phyloP scores from a whole-genome alignment of 2,888 invertebrate genomes.

The Anarsia innoxiella region DNA sequence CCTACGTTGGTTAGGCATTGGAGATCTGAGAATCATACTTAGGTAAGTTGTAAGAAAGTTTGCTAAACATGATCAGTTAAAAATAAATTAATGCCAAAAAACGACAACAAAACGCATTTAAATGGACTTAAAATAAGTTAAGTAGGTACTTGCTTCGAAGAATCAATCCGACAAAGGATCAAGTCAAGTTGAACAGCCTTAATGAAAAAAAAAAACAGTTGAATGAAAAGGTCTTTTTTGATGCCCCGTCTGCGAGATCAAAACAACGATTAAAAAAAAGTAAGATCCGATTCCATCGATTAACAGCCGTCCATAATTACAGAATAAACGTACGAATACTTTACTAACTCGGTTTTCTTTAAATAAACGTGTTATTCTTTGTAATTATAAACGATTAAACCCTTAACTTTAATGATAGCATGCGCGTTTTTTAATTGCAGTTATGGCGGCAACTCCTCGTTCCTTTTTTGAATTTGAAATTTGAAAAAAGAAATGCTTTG shows the following conservation, averaged over 20 bases:
- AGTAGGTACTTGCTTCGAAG: too few relatives aligned
- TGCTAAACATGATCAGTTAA: too few relatives aligned
- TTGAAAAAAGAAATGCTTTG: conserved; percentile 16
- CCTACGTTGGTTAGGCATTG: neutral
- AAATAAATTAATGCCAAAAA: too few relatives aligned
- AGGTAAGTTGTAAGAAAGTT: too few relatives aligned
- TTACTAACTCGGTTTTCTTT: conserved; percentile 33
- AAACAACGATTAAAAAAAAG: conserved; percentile 18
- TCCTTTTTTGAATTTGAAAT: conserved; percentile 27
- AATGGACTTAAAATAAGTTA: neutral
- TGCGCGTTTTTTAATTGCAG: conserved; percentile 52
- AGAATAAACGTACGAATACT: conserved; percentile 23
- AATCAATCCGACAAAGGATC: neutral
- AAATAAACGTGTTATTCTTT: conserved; percentile 28
- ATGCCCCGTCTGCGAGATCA: conserved; percentile 20
- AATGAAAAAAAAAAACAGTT: neutral
- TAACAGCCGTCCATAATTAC: conserved; percentile 33
- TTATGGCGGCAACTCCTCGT: conserved; percentile 27
- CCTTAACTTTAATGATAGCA: conserved; percentile 46
- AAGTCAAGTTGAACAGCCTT: conserved; percentile 1
- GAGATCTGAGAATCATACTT: neutral
- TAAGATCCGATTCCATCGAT: conserved; percentile 26
- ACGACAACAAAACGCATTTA: too few relatives aligned
- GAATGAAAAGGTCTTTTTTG: conserved; percentile 4
- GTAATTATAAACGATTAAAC: conserved; percentile 46